Base-by-base conservation (phyloP, 2,113 vertebrate species). In the Hyla sarda region DNA sequence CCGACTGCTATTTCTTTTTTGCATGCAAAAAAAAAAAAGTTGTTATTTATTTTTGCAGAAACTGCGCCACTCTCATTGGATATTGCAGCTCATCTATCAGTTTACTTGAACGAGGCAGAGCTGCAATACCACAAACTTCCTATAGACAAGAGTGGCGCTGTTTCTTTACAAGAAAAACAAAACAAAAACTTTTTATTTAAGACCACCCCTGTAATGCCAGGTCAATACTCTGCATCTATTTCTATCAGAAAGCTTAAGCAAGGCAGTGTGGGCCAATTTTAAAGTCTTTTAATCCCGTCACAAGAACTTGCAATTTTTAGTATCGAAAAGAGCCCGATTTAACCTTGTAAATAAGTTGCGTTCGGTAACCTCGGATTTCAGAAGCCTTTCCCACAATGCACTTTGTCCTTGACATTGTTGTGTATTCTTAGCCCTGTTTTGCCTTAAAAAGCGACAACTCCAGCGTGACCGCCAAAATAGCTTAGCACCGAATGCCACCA, bases 321-420 rank as follows among this genome's bases (percentile, higher is more conserved):
- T 48, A 58, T n/a, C 47, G 56, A 82, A 82, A 67, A 17, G 41
- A 82, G 25, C 79, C 41, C n/a, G 23, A 47, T 65, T 32, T 13
- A 82, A 67, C 58, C 54, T 81, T 28, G 56, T 41, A 62, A 62
- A 81, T 65, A 81, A 47, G 16, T 62, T 45, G 56, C 9, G 13
- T 37, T 65, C 17, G 23, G 78, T 47, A 65, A 65, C 56, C 28
- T 69, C 25, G 30, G 32, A 30, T 82, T 69, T 69, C 37, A 69
- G 79, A 6, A 16, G 34, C 45, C 3, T 8, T 28, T 69, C 65
- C 62, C 62, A 82, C 41, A 82, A 71, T 82, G 81, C 81, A 69
- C 48, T 37, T 72, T 72, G 54, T 60, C 71, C 37, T 84, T 84
- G 82, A 84, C 34, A 84, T 84, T 84, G 82, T 84, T 30, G 47